phyloP scores from a whole-genome alignment of 2,113 vertebrate genomes.

The Meriones unguiculatus region DNA sequence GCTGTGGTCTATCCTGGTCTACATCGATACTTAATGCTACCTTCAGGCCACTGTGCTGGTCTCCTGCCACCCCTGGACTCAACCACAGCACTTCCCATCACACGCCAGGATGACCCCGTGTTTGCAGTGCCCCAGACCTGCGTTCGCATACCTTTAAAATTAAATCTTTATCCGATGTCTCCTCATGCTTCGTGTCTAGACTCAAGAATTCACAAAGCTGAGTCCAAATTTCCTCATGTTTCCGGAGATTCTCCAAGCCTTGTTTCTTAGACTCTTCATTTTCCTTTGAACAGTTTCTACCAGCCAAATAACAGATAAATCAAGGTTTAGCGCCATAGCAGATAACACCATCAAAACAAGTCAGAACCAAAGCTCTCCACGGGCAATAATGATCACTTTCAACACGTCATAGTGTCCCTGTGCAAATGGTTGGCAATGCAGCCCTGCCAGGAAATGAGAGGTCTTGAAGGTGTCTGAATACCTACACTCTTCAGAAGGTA shows the following conservation, averaged over 20 bases:
- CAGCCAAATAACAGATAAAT: conserved; percentile 41
- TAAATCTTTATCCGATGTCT: conserved; percentile 84
- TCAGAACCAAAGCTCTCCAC: neutral
- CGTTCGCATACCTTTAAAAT: conserved; percentile 85
- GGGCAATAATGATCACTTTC: neutral
- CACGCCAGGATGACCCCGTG: neutral
- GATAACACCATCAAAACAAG: conserved; percentile 17
- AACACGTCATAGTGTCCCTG: neutral
- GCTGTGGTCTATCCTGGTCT: neutral
- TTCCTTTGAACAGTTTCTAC: conserved; percentile 86
- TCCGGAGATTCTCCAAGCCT: conserved; percentile 78
- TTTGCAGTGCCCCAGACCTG: neutral
- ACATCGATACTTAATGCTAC: neutral
- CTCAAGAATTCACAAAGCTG: conserved; percentile 84
- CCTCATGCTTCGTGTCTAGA: conserved; percentile 78
- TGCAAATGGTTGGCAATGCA: neutral
- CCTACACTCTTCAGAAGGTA: neutral
- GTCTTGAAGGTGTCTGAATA: neutral
- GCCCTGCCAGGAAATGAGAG: neutral
- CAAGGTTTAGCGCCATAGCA: conserved; percentile 40
- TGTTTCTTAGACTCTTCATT: conserved; percentile 85
- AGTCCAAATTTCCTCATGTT: conserved; percentile 85
- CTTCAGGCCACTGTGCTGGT: neutral
- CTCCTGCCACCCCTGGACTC: neutral
- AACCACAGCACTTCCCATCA: neutral